Evolutionary conservation across 2,113 vertebrate species (phyloP), one percentile per base, ranked within the genome.

Genomic region (Pantherophis guttatus): DNA sequence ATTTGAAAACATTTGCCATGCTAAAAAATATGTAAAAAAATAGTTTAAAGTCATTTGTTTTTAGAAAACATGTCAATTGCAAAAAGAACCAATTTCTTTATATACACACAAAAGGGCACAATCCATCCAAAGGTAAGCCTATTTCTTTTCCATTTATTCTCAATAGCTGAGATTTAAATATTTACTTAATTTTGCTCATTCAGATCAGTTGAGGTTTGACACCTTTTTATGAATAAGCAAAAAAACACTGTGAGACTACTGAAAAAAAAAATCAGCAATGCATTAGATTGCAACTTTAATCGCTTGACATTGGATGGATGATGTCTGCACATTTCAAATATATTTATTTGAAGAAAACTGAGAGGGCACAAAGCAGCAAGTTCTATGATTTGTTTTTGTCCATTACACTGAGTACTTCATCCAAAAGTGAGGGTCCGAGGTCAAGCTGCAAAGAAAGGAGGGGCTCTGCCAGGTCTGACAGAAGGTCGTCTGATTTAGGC

Each of bases 381-480:
- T 93, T 94, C 95, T 95, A 97, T 93, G 95, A 97, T 95, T 98
- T 98, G 94, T 98, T 98, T 97, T 98, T 99, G 97, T 99, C 99
- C 99, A 99, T 99, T 95, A 99, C 99, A 95, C 99, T 98, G 92
- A 99, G 98, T 90, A 99, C 99, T 85, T 99, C 99, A 94, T 99
- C 99, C 97, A 99, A 96, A 97, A 99, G 99, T 87, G 99, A 99
- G 94, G 99, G 99, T 86, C 99, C 99, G 90, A 99, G 97, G 95
- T 99, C 99, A 3, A 99, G 98, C 90, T 99, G 98, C 33, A 99
- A 98, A 4, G 99, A 99, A 86, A 99, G 98, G 70, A 99, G 97
- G 29, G 99, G 99, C 59, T 98, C 98, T 0, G 98, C 97, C 93
- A 99, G 98, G 94, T 99, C 98, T 62, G 98, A 96, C 89, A 99